These are phyloP conservation scores for Cotesia congregata DNA, from an alignment of 2,888 invertebrate genomes.

Conservation along the genomic window DNA sequence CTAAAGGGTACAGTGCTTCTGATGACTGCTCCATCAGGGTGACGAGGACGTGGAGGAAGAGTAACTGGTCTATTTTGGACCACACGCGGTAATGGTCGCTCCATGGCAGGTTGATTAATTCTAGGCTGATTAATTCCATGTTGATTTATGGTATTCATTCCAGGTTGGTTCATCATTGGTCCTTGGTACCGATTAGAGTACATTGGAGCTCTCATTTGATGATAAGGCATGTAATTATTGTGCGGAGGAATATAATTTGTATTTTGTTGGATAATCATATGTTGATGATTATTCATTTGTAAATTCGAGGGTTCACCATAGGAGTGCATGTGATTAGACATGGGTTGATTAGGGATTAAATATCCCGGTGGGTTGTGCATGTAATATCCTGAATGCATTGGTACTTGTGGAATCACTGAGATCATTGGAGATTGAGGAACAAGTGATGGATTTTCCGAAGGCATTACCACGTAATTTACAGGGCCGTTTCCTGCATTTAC, in stretches of 20 bases:
- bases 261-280: constrained; percentile 27
- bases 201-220: constrained; percentile 35
- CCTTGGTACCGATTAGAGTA: constrained; percentile 34
- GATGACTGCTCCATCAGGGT: constrained; percentile 30
- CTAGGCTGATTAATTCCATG: too few relatives aligned
- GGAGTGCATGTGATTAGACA: constrained; percentile 32
- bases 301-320: constrained; percentile 23
- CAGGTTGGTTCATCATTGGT: not conserved
- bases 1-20: constrained; percentile 41
- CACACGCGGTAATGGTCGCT: constrained; percentile 17
- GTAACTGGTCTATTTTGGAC: constrained; percentile 30
- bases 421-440: constrained; percentile 43
- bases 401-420: constrained; percentile 37
- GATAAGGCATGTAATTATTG: constrained; percentile 42
- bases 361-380: constrained; percentile 53
- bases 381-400: constrained; percentile 55
- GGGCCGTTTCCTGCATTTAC: constrained; percentile 50
- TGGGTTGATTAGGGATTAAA: constrained; percentile 50
- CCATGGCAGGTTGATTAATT: constrained; percentile 5
- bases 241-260: constrained; percentile 27
- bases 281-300: constrained; percentile 16
- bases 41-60: constrained; percentile 31
- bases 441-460: constrained; percentile 46
- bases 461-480: constrained; percentile 58
- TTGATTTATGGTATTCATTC: not conserved